These are phyloP conservation scores for Sebastes baramenuke DNA, from an alignment of 2,797 vertebrate species.

Conservation along the genomic window DNA sequence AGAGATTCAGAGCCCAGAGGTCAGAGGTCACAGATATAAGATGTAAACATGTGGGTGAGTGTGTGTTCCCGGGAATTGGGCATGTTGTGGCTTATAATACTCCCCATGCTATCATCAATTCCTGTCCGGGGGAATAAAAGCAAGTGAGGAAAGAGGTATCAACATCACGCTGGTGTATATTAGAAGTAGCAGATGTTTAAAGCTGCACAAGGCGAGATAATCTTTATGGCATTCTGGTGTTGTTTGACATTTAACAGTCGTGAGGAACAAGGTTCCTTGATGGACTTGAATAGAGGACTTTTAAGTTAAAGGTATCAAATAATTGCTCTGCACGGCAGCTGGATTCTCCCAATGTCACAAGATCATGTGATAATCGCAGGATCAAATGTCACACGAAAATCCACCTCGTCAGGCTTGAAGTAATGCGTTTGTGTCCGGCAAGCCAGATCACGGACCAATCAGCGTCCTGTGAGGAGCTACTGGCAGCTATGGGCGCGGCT, in stretches of 20 bases:
- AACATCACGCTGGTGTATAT: neutral
- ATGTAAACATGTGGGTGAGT: constrained; percentile 43
- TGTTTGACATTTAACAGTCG: constrained; percentile 14
- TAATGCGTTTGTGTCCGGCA: no score
- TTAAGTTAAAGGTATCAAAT: no score
- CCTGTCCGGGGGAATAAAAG: neutral
- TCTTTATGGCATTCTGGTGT: neutral
- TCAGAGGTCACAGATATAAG: constrained; percentile 41
- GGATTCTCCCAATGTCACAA: no score
- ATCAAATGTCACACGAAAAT: no score
- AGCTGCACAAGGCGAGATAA: neutral
- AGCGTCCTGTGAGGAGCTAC: no score
- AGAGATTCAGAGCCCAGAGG: constrained; percentile 22
- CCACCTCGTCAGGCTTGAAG: no score
- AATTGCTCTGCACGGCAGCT: no score
- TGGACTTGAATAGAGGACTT: neutral
- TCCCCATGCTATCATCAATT: neutral
- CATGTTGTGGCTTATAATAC: neutral
- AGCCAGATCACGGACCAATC: no score
- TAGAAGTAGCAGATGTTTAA: neutral
- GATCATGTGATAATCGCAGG: no score
- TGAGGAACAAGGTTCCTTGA: neutral
- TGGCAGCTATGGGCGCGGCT: fast-evolving
- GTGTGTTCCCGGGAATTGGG: neutral
- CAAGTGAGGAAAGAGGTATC: neutral